These are phyloP conservation scores for Drosophila testacea DNA, from an alignment of 2,888 invertebrate species.

Conservation along the genomic window DNA sequence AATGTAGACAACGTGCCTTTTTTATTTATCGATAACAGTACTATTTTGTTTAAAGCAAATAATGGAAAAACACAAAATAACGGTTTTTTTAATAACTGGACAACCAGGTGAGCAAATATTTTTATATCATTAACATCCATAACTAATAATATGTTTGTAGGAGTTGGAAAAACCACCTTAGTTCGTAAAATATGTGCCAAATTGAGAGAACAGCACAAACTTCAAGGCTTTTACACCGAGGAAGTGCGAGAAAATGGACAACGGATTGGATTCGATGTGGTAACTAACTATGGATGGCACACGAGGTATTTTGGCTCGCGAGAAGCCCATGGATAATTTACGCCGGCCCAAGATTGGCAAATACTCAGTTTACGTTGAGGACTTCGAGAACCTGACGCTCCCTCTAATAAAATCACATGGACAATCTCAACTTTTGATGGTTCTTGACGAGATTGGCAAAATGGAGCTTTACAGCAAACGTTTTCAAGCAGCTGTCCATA, in stretches of 20 bases:
- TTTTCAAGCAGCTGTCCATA: conserved; percentile 67
- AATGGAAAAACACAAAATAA: conserved; percentile 25
- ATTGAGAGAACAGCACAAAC: conserved; percentile 39
- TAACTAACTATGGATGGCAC: conserved; percentile 86
- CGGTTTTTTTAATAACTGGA: conserved; percentile 58
- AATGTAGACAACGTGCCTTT: no score
- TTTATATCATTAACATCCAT: fast-evolving
- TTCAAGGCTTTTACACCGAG: conserved; percentile 88
- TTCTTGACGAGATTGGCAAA: conserved; percentile 84
- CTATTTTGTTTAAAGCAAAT: not conserved
- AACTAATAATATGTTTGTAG: conserved; percentile 73
- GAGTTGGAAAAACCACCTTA: conserved; percentile 89
- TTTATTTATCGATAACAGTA: not conserved
- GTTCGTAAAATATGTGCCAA: conserved; percentile 85
- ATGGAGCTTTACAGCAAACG: conserved; percentile 82
- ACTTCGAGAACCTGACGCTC: conserved; percentile 87
- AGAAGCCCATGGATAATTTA: conserved; percentile 29
- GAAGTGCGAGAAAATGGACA: conserved; percentile 86
- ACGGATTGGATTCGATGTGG: conserved; percentile 89
- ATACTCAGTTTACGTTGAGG: conserved; percentile 87
- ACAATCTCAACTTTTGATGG: conserved; percentile 59
- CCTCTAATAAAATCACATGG: conserved; percentile 79
- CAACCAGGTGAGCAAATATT: conserved; percentile 43
- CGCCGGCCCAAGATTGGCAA: conserved; percentile 86
- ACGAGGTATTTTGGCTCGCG: conserved; percentile 86